Evolutionary conservation across 2,888 invertebrate genomes (phyloP).

Genomic region (Danaus chrysippus): DNA sequence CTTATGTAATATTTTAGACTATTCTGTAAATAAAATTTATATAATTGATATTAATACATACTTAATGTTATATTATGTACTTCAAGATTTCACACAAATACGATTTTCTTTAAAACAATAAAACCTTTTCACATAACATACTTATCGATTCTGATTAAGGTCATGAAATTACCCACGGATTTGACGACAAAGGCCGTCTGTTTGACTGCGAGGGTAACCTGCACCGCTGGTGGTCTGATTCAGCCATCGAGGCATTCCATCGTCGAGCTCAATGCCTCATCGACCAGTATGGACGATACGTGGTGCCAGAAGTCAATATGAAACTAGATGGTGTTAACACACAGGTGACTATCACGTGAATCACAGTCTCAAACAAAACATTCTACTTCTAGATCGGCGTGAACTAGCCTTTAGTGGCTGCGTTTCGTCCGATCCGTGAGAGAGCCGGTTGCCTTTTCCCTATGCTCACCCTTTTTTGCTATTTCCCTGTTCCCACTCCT

Average conservation of each 20-base stretch:
- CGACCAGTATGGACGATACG: constrained; percentile 91
- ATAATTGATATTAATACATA: too few species aligned
- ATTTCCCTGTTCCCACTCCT: too few species aligned
- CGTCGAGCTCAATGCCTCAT: constrained; percentile 88
- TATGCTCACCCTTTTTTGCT: too few species aligned
- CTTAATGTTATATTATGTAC: too few species aligned
- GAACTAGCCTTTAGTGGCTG: too few species aligned
- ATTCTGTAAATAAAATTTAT: too few species aligned
- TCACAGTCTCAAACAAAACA: background rate
- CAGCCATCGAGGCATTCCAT: constrained; percentile 86
- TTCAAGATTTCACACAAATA: too few species aligned
- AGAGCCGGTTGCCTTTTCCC: too few species aligned
- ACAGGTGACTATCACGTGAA: constrained; percentile 63
- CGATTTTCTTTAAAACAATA: too few species aligned
- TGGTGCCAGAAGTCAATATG: constrained; percentile 88
- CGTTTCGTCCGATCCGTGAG: too few species aligned
- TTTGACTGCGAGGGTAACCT: constrained; percentile 97
- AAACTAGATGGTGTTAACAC: constrained; percentile 88
- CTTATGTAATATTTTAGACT: too few species aligned
- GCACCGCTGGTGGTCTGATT: constrained; percentile 90
- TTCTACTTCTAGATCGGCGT: too few species aligned
- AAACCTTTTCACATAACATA: background rate
- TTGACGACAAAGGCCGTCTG: constrained; percentile 93
- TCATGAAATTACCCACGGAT: constrained; percentile 95
- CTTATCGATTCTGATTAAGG: constrained; percentile 50